Evolutionary conservation across 2,113 vertebrate genomes (phyloP).

Genomic region (Beaufortia kweichowensis): DNA sequence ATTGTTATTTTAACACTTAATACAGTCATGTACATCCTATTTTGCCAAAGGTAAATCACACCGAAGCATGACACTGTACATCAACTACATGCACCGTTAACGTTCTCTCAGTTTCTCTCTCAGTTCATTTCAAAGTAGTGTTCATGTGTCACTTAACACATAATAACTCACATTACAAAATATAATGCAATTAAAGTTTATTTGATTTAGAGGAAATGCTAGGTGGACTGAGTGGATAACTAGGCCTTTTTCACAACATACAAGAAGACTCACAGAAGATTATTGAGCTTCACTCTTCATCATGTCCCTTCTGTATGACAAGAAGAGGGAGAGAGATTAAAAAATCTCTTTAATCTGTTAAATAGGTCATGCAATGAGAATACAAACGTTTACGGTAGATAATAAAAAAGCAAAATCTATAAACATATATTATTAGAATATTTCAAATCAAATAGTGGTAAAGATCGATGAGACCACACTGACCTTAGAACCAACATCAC

Average conservation of each 20-base stretch:
- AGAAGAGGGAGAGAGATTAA: slow-evolving; percentile 24
- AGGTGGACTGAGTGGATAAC: not conserved
- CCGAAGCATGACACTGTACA: no score
- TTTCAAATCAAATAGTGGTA: not conserved
- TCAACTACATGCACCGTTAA: no score
- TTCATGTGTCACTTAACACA: not conserved
- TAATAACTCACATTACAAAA: not conserved
- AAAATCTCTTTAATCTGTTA: not conserved
- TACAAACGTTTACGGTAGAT: not conserved
- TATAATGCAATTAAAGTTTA: slow-evolving; percentile 48
- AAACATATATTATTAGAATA: not conserved
- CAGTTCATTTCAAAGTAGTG: not conserved
- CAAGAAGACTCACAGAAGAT: not conserved
- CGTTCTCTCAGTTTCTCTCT: no score
- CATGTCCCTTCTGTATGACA: slow-evolving; percentile 69
- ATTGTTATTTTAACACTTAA: no score
- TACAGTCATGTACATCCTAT: no score
- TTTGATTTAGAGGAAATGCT: slow-evolving; percentile 5
- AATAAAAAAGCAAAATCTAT: not conserved
- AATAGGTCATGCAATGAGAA: no score
- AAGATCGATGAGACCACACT: slow-evolving; percentile 16
- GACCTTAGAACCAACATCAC: slow-evolving; percentile 70
- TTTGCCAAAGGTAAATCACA: no score
- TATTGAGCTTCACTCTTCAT: slow-evolving; percentile 64
- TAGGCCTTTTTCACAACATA: slow-evolving; percentile 18